Evolutionary conservation across 92 coral and sea anemone genomes (phyloP).

Genomic region (Plumapathes pennacea): DNA sequence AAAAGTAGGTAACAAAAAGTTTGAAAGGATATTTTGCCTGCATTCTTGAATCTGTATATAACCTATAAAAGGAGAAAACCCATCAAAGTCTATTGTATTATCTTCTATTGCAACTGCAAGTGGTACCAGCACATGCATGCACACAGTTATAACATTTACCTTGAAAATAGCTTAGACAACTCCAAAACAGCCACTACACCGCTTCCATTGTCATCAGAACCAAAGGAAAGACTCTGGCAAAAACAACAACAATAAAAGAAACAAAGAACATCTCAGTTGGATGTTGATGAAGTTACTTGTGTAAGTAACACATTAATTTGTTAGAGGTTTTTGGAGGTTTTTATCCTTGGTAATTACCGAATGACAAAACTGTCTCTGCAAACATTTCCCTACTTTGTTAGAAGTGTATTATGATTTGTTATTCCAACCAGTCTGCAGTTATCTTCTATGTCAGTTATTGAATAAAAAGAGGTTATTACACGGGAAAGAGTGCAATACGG

Average conservation of each 20-base stretch:
- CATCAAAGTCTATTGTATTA: not conserved
- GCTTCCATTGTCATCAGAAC: constrained; percentile 95
- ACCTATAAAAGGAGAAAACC: constrained; percentile 26
- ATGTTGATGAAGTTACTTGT: too few relatives aligned
- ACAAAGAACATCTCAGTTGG: too few relatives aligned
- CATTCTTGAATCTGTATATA: constrained; percentile 82
- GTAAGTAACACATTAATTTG: too few relatives aligned
- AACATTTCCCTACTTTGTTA: too few relatives aligned
- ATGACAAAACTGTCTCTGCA: too few relatives aligned
- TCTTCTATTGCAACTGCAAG: not conserved
- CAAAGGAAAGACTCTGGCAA: constrained; percentile 85
- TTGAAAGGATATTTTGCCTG: constrained; percentile 90
- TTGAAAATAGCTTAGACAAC: constrained; percentile 86
- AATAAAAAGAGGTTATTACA: too few relatives aligned
- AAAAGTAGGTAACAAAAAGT: not conserved
- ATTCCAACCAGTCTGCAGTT: too few relatives aligned
- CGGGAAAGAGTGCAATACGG: too few relatives aligned
- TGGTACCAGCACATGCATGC: not conserved
- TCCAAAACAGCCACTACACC: constrained; percentile 94
- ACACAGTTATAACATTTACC: constrained; percentile 35
- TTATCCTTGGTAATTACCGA: too few relatives aligned
- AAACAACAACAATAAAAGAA: not conserved
- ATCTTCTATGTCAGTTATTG: too few relatives aligned
- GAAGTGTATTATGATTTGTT: too few relatives aligned
- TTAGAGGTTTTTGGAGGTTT: too few relatives aligned